Evolutionary conservation across 2,888 invertebrate genomes (phyloP).

Genomic region (Chloroclystis v-ata): DNA sequence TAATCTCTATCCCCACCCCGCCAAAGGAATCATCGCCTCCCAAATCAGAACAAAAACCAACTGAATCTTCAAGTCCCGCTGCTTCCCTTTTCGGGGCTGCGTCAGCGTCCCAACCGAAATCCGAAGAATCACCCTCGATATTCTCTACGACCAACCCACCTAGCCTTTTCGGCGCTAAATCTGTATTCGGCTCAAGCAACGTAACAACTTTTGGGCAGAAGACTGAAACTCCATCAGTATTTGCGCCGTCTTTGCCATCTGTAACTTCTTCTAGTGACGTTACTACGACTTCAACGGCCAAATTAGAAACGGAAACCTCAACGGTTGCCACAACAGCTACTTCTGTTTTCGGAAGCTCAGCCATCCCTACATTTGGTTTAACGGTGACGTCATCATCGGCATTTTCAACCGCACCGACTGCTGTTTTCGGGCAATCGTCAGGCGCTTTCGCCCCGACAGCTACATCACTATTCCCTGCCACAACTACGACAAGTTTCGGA

Average conservation of each 20-base stretch:
- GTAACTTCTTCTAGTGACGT: not conserved
- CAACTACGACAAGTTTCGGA: slow-evolving; percentile 11
- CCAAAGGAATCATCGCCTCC: slow-evolving; percentile 10
- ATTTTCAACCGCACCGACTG: slow-evolving; percentile 36
- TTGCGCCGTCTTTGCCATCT: slow-evolving; percentile 7
- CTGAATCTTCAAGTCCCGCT: slow-evolving; percentile 30
- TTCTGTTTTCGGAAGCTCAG: slow-evolving; percentile 32
- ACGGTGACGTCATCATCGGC: slow-evolving; percentile 35
- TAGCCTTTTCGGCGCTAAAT: slow-evolving; percentile 10
- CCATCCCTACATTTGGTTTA: slow-evolving; percentile 9
- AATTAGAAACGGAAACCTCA: slow-evolving; percentile 24
- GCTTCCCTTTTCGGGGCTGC: slow-evolving; percentile 50
- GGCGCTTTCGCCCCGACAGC: slow-evolving; percentile 30
- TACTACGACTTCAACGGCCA: slow-evolving; percentile 13
- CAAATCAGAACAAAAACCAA: slow-evolving; percentile 19
- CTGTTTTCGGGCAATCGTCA: slow-evolving; percentile 39
- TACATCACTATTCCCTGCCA: slow-evolving; percentile 32
- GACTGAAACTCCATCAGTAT: slow-evolving; percentile 13
- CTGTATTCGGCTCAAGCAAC: slow-evolving; percentile 12
- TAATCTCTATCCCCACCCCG: slow-evolving; percentile 25
- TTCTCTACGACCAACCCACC: slow-evolving; percentile 23
- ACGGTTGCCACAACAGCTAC: slow-evolving; percentile 32
- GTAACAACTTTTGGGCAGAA: slow-evolving; percentile 16
- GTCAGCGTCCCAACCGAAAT: slow-evolving; percentile 34
- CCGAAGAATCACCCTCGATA: slow-evolving; percentile 28